These are phyloP conservation scores for Poeciliopsis retropinna DNA, from an alignment of 2,113 vertebrate genomes.

Conservation along the genomic window DNA sequence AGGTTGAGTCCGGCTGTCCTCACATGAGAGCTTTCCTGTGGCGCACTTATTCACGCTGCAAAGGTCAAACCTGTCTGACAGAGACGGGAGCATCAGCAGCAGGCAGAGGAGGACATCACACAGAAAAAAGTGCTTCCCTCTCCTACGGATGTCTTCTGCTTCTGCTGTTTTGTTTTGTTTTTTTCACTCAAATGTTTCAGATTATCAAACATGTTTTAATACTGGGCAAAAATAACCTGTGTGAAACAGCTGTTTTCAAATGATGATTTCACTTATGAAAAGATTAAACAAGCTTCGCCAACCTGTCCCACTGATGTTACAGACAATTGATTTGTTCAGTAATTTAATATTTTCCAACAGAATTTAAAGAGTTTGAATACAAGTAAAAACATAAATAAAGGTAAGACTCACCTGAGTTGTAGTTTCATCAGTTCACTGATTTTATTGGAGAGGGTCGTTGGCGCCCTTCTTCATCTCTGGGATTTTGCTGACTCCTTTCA, in stretches of 20 bases:
- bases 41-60: constrained; percentile 75
- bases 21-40: constrained; percentile 66
- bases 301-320: neutral
- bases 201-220: neutral
- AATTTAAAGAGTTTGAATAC: neutral
- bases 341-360: neutral
- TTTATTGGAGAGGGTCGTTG: too few relatives aligned
- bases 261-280: neutral
- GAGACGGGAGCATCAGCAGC: constrained; percentile 14
- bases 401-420: neutral
- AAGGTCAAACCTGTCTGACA: constrained; percentile 62
- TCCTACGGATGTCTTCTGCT: too few relatives aligned
- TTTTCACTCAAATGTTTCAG: neutral
- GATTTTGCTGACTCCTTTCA: too few relatives aligned
- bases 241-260: neutral
- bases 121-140: too few relatives aligned
- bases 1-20: constrained; percentile 77
- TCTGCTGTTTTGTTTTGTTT: too few relatives aligned
- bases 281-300: too few relatives aligned
- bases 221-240: neutral
- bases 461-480: too few relatives aligned
- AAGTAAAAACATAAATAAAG: neutral
- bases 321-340: too few relatives aligned
- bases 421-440: too few relatives aligned
- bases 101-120: constrained; percentile 1